phyloP scores from a whole-genome alignment of 1,140 invertebrate species.

The Nasonia giraulti region DNA sequence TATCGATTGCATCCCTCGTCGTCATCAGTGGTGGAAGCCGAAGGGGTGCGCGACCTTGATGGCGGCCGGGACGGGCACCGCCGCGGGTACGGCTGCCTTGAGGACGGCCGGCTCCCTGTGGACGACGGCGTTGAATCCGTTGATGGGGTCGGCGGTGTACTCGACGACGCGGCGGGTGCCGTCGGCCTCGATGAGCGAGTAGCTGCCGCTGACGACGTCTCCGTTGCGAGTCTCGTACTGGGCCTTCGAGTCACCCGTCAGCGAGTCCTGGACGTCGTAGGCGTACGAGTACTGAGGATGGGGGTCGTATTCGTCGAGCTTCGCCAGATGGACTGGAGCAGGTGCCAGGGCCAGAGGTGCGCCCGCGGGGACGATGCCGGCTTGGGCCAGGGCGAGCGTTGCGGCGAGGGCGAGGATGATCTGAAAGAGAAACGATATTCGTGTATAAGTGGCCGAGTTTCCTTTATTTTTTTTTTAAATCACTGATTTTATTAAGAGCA shows the following conservation, averaged over 20 bases:
- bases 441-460: no score
- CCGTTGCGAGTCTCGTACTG: conserved; percentile 80
- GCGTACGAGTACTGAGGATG: conserved; percentile 79
- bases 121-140: conserved; percentile 73
- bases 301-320: conserved; percentile 67
- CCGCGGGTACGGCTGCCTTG: conserved; percentile 53
- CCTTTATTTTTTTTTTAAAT: background rate
- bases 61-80: conserved; percentile 47
- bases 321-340: conserved; percentile 51
- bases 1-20: background rate
- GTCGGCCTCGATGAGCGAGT: conserved; percentile 72
- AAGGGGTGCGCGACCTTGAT: conserved; percentile 9
- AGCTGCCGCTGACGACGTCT: conserved; percentile 74
- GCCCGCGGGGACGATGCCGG: conserved; percentile 37
- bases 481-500: background rate
- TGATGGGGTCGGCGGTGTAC: conserved; percentile 69
- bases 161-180: conserved; percentile 70
- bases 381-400: conserved; percentile 52
- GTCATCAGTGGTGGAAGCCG: conserved; percentile 18
- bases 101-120: conserved; percentile 66
- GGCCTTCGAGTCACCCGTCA: conserved; percentile 80
- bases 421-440: conserved; percentile 54
- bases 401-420: conserved; percentile 56
- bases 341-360: conserved; percentile 47
- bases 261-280: conserved; percentile 79